Evolutionary conservation across 2,113 vertebrate species (phyloP).

Genomic region (Entomyzon cyanotis): DNA sequence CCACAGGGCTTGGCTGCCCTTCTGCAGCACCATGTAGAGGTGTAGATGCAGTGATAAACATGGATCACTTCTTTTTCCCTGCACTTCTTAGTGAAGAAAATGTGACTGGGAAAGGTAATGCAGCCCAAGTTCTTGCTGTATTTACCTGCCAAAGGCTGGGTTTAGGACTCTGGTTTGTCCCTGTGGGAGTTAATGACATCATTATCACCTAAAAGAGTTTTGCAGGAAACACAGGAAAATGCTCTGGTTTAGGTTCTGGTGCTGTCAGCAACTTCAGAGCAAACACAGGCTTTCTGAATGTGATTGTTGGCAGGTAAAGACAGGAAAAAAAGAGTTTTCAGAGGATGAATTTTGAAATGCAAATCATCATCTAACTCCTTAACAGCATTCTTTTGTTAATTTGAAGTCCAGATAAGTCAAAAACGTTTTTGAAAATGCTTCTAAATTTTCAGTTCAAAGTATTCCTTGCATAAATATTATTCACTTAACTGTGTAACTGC

Average conservation of each 20-base stretch:
- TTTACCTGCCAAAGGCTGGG: neutral
- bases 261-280: constrained; percentile 46
- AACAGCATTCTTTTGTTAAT: neutral
- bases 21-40: neutral
- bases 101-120: neutral
- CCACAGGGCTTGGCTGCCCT: neutral
- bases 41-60: neutral
- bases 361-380: neutral
- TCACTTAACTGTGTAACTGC: neutral
- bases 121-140: neutral
- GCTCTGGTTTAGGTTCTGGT: constrained; percentile 8
- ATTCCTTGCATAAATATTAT: neutral
- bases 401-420: neutral
- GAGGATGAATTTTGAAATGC: neutral
- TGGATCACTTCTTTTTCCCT: neutral
- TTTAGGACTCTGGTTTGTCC: neutral
- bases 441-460: neutral
- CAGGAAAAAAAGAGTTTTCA: constrained; percentile 15
- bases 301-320: constrained; percentile 49
- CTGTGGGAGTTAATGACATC: constrained; percentile 39
- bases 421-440: neutral
- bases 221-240: neutral
- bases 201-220: constrained; percentile 43
- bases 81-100: neutral
- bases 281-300: constrained; percentile 23